phyloP scores from a whole-genome alignment of 2,888 invertebrate species.

The Chironomus riparius region DNA sequence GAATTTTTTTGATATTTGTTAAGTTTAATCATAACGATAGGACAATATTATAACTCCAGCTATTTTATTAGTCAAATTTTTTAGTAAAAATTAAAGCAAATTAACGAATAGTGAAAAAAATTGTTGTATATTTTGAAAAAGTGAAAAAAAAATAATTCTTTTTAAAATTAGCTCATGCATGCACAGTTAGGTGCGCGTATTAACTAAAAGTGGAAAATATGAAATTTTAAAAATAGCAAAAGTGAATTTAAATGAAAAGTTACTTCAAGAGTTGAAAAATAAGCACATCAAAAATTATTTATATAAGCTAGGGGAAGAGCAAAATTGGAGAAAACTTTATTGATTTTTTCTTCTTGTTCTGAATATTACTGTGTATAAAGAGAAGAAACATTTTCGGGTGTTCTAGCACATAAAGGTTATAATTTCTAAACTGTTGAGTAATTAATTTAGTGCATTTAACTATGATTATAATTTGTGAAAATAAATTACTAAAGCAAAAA shows the following conservation, averaged over 20 bases:
- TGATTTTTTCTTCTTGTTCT: background rate
- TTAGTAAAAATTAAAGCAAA: too few species aligned
- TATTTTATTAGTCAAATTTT: too few species aligned
- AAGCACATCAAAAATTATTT: background rate
- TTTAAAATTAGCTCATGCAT: background rate
- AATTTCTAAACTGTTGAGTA: too few species aligned
- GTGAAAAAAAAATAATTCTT: background rate
- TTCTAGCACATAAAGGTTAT: too few species aligned
- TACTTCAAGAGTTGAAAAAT: background rate
- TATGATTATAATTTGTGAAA: too few species aligned
- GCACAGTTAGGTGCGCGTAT: background rate
- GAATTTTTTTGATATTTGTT: background rate
- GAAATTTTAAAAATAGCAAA: background rate
- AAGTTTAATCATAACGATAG: too few species aligned
- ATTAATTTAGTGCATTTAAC: too few species aligned
- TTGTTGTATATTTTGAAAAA: too few species aligned
- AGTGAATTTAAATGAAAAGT: background rate
- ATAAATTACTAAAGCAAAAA: too few species aligned
- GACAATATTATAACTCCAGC: too few species aligned
- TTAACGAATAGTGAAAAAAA: too few species aligned
- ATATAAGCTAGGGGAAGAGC: background rate
- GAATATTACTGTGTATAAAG: background rate
- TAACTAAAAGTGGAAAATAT: background rate
- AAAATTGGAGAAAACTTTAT: constrained; percentile 2
- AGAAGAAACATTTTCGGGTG: background rate